These are phyloP conservation scores for Tetramorium parvispinum DNA, from an alignment of 1,140 invertebrate species.

Conservation along the genomic window DNA sequence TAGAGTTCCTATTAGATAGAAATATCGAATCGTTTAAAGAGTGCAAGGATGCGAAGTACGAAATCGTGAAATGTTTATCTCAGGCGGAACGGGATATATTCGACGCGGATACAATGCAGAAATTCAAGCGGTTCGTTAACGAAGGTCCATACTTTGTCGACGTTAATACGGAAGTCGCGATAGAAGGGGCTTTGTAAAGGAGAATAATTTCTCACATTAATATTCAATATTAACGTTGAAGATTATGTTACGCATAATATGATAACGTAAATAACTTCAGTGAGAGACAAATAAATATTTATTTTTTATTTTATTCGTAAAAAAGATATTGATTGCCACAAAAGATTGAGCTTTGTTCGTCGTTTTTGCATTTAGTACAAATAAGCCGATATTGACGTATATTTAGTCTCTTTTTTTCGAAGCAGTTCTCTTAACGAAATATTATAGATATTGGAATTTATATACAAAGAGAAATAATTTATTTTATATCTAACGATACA, in stretches of 20 bases:
- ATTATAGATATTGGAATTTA: background rate
- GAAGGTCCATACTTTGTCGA: conserved; percentile 91
- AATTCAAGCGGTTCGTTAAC: conserved; percentile 88
- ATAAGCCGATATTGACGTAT: background rate
- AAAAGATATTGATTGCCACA: background rate
- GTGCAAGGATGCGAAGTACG: conserved; percentile 91
- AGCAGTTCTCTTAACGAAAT: background rate
- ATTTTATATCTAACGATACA: conserved; percentile 72
- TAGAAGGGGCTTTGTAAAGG: conserved; percentile 87
- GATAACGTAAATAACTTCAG: conserved; percentile 18
- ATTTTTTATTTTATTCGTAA: conserved; percentile 52
- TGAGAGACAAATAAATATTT: conserved; percentile 48
- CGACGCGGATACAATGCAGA: conserved; percentile 87
- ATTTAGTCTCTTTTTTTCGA: background rate
- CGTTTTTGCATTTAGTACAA: conserved; percentile 23
- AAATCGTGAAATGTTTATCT: conserved; percentile 89
- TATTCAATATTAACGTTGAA: conserved; percentile 17
- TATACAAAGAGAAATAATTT: conserved; percentile 80
- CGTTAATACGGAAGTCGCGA: conserved; percentile 89
- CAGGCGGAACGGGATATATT: conserved; percentile 88
- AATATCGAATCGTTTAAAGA: conserved; percentile 89
- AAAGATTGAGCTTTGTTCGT: background rate
- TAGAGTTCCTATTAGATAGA: conserved; percentile 92
- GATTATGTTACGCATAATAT: conserved; percentile 9
- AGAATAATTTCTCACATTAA: background rate